phyloP scores from a whole-genome alignment of 2,797 vertebrate genomes.

The Pogoniulus pusillus region DNA sequence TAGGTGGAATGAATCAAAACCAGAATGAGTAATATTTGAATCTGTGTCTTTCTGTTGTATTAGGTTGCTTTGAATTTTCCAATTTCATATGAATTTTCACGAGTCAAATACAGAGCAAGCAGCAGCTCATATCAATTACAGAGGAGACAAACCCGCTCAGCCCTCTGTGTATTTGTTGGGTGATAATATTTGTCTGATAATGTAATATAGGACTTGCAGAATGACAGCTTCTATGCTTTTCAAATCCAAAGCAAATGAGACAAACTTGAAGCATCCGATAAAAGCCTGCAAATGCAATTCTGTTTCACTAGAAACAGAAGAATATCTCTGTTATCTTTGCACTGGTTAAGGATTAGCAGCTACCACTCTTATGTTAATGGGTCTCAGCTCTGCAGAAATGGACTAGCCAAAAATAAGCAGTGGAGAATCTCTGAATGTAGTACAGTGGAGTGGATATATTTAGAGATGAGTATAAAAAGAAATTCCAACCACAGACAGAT shows the following conservation, averaged over 20 bases:
- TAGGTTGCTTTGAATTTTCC: background rate
- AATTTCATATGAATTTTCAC: background rate
- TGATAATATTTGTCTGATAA: background rate
- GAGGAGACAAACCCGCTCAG: background rate
- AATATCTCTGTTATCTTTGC: background rate
- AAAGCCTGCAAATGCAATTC: background rate
- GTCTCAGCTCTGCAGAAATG: background rate
- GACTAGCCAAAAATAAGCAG: background rate
- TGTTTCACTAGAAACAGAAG: background rate
- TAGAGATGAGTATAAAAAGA: background rate
- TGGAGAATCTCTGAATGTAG: background rate
- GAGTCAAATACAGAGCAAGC: background rate
- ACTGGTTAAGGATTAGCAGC: background rate
- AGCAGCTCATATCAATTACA: background rate
- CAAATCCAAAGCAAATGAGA: background rate
- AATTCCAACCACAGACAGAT: background rate
- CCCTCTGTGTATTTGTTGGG: background rate
- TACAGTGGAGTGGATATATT: background rate
- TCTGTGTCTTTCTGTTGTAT: background rate
- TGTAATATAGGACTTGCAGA: background rate
- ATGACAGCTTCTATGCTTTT: background rate
- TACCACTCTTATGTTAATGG: rapidly evolving
- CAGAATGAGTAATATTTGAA: background rate
- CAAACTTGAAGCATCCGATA: background rate
- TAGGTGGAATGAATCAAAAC: background rate